These are phyloP conservation scores for Phymastichus coffea DNA, from an alignment of 1,140 invertebrate genomes.

Conservation along the genomic window DNA sequence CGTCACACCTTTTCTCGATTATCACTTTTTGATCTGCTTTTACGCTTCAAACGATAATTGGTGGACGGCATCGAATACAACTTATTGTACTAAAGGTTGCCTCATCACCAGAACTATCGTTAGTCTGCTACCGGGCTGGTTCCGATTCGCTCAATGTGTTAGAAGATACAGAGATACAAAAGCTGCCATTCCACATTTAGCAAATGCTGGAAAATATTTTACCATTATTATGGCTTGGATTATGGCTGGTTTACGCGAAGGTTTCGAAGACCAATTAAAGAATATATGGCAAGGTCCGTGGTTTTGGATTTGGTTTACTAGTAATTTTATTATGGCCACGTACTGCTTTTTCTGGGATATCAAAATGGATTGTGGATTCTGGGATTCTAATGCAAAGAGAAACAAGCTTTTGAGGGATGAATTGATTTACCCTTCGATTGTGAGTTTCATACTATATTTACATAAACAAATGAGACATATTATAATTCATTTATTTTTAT, in stretches of 20 bases:
- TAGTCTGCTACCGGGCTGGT: slow-evolving; percentile 79
- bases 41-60: slow-evolving; percentile 55
- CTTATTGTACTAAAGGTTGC: slow-evolving; percentile 53
- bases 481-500: background rate
- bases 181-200: slow-evolving; percentile 69
- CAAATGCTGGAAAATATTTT: slow-evolving; percentile 83
- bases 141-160: slow-evolving; percentile 84
- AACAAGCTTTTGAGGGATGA: slow-evolving; percentile 78
- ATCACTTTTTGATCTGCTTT: slow-evolving; percentile 75
- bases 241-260: background rate
- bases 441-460: slow-evolving; percentile 33
- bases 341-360: slow-evolving; percentile 95
- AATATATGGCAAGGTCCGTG: slow-evolving; percentile 66
- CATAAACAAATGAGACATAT: background rate
- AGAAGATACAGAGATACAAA: slow-evolving; percentile 69
- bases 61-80: slow-evolving; percentile 48
- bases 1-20: slow-evolving; percentile 73
- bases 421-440: slow-evolving; percentile 73
- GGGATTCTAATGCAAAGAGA: slow-evolving; percentile 83
- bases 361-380: slow-evolving; percentile 98
- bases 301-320: slow-evolving; percentile 77
- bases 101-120: slow-evolving; percentile 64
- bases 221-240: slow-evolving; percentile 62
- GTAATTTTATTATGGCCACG: slow-evolving; percentile 74
- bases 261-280: background rate